These are phyloP conservation scores for Malthinus flaveolus DNA, from an alignment of 2,888 invertebrate species.

Conservation along the genomic window DNA sequence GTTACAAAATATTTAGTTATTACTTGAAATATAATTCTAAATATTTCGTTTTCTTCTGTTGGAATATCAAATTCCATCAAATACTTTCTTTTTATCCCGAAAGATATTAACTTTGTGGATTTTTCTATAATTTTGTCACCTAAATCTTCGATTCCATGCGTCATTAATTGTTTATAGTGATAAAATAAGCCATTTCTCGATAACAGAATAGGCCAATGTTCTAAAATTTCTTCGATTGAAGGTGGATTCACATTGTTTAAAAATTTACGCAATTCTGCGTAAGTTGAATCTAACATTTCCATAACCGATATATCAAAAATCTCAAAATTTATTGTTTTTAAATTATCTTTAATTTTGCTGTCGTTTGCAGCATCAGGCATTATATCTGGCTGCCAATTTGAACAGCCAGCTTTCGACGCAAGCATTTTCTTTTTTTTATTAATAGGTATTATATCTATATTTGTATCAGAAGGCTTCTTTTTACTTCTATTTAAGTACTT, in stretches of 20 bases:
- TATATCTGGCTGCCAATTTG: conserved; percentile 6
- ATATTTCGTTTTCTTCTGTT: too few relatives aligned
- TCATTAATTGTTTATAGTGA: not conserved
- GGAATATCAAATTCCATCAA: too few relatives aligned
- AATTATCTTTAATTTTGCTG: not conserved
- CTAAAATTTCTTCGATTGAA: not conserved
- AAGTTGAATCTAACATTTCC: not conserved
- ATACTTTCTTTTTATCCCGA: not conserved
- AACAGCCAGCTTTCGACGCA: conserved; percentile 11
- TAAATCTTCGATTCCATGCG: not conserved
- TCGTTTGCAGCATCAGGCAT: not conserved
- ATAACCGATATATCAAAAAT: not conserved
- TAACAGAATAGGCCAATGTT: not conserved
- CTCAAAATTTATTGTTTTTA: not conserved
- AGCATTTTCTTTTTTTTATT: conserved; percentile 2
- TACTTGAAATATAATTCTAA: too few relatives aligned
- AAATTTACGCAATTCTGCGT: not conserved
- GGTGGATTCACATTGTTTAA: not conserved
- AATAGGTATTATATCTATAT: too few relatives aligned
- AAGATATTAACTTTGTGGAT: not conserved
- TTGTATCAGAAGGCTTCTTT: not conserved
- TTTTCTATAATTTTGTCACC: not conserved
- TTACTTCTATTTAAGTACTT: not conserved
- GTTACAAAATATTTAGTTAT: too few relatives aligned
- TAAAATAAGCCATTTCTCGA: not conserved